Base-by-base conservation (phyloP, 2,797 vertebrate species). In the Crenuchus spilurus region DNA sequence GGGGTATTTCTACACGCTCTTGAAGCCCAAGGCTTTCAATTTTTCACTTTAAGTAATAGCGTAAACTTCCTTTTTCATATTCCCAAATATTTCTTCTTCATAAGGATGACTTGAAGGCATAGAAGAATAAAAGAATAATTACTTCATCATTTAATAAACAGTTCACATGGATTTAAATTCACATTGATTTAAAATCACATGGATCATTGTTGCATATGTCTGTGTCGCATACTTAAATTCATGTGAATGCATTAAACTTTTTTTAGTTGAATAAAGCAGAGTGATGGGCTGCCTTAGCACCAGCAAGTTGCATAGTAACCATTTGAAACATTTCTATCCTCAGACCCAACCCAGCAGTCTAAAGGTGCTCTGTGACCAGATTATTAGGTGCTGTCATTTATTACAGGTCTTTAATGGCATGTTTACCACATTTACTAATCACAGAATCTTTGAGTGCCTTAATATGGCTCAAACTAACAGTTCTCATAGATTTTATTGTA, bases 381-480 rank as follows among this genome's bases (percentile, higher is more conserved):
- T 73, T 66, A 66, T 70, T 70, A 71, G 76, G 79, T 83, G 61
- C 75, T 80, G 72, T 62, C 55, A 70, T 65, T 70, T 64, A 72
- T 65, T 42, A 31, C 73, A 80, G 74, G 31, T 67, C 52, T 72
- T 79, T 65, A 63, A 58, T 57, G 75, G 63, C 76, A 70, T 76
- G 72, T 64, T 65, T 54, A 68, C 72, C 55, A 66, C 72, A 69
- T 79, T 49, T 77, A 20, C 30, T 26, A 67, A 57, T 81, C 72
- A 75, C 83, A 79, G 60, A 72, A 67, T 70, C 52, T 54, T 41
- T 76, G 79, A 81, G 83, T 86, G 85, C 85, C 85, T 86, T 86
- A 86, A 81, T 51, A 55, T 61, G 80, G 83, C 82, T 84, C 70
- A 37, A 79, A 72, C 76, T 61, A 78, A 64, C 78, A 49, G 65